Percentiles rank a stretch among this genome's conserved stretches.
phyloP scores from a whole-genome alignment of 2,888 invertebrate species.

The Plutella xylostella region DNA sequence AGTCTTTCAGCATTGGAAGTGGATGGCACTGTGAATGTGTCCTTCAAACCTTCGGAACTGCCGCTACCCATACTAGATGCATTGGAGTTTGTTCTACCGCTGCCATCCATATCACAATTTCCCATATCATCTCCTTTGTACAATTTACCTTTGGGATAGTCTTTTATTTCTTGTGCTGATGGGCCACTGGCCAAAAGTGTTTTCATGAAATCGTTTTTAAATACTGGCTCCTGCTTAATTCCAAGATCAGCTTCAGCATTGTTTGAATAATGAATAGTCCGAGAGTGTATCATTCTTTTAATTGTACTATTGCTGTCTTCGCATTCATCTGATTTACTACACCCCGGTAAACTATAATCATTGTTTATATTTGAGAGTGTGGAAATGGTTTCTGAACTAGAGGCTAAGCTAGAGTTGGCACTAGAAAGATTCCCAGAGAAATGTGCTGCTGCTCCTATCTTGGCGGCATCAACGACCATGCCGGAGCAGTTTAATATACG shows the following conservation, averaged over 20 bases:
- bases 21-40: constrained; percentile 44
- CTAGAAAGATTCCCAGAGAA: constrained; percentile 46
- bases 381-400: constrained; percentile 56
- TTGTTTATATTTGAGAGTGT: constrained; percentile 37
- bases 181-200: constrained; percentile 43
- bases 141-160: constrained; percentile 54
- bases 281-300: constrained; percentile 47
- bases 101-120: constrained; percentile 36
- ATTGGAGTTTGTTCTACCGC: constrained; percentile 47
- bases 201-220: constrained; percentile 46
- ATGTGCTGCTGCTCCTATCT: constrained; percentile 33
- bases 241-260: constrained; percentile 6
- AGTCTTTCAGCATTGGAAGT: constrained; percentile 58
- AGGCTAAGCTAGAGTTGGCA: constrained; percentile 47
- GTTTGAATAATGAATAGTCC: constrained; percentile 25
- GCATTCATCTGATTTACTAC: constrained; percentile 42
- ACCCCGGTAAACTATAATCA: constrained; percentile 47
- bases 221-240: constrained; percentile 26
- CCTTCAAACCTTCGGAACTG: constrained; percentile 47
- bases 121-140: constrained; percentile 47
- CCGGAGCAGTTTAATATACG: constrained; percentile 51
- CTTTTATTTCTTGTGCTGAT: constrained; percentile 41
- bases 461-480: constrained; percentile 43
- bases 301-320: constrained; percentile 49
- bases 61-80: constrained; percentile 51